These are phyloP conservation scores for Sinocyclocheilus anshuiensis DNA, from an alignment of 2,113 vertebrate genomes.

Conservation along the genomic window DNA sequence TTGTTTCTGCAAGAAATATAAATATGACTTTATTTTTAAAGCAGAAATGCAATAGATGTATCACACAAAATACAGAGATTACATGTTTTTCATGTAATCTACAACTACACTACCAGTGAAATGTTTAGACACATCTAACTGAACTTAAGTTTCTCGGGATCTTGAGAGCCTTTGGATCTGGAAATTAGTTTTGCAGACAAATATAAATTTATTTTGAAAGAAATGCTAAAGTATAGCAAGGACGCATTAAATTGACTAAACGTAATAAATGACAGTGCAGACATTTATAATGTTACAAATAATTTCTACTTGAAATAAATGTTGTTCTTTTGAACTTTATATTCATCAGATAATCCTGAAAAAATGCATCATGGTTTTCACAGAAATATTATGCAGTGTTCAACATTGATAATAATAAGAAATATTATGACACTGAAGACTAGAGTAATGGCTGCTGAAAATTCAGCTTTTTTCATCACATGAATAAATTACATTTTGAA, in stretches of 20 bases:
- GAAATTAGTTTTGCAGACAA: neutral
- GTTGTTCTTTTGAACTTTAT: neutral
- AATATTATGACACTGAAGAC: neutral
- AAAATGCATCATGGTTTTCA: neutral
- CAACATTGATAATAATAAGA: neutral
- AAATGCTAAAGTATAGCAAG: neutral
- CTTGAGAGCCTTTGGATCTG: neutral
- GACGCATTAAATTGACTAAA: neutral
- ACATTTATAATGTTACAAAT: neutral
- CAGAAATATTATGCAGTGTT: neutral
- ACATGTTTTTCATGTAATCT: neutral
- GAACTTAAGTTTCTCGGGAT: neutral
- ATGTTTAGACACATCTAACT: neutral
- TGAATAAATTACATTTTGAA: neutral
- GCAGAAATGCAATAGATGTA: slow-evolving; percentile 21
- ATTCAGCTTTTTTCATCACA: neutral
- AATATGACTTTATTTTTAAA: slow-evolving; percentile 52
- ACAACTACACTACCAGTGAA: neutral
- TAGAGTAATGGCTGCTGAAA: neutral
- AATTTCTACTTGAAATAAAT: neutral
- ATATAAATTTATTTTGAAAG: neutral
- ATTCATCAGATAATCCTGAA: neutral
- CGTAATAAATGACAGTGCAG: neutral
- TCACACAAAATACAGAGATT: neutral
- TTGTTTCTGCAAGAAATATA: slow-evolving; percentile 87